Base-by-base conservation (phyloP, 2,888 invertebrate genomes). In the Nomada hirtipes region DNA sequence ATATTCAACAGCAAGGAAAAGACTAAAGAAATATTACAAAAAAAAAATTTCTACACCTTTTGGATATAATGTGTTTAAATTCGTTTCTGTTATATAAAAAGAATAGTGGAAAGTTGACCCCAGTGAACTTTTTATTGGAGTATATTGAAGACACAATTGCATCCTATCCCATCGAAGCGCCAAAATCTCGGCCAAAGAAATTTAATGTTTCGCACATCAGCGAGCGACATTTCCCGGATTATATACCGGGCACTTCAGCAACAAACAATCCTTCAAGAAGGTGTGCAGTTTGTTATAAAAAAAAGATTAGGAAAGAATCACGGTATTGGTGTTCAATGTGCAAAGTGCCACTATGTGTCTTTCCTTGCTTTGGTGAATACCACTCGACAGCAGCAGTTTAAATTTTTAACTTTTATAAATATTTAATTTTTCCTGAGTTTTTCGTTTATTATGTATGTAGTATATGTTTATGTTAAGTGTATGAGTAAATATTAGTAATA, bases 31-130 rank as follows among this genome's bases (percentile, higher is more conserved):
- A 29, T 67, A 67, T 20, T 67, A 20, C 52, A 71, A 61, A 20
- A 61, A 42, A 42, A 20, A 71, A 61, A 61, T 71, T 61, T 59
- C 61, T 71, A 18, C 53, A 61, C 18, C 23, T 61, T 15, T 61
- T 61, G 9, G 52, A 61, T 42, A 13, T 52, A 61, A 47, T 71
- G 3, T 61, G 23, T 52, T 52, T 15, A 10, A 61, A 61, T 61
- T 29, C 42, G 29, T 52, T 29, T 61, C 0, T 52, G 52, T 20
- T 61, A 64, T 79, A 72, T 77, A 80, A 64, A 61, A 71, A 67
- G n/a, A 67, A 74, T n/a, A 26, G 20, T 59, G 67, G 60, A 60
- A 26, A 26, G 59, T 60, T 60, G 36, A 23, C 36, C 3, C n/a
- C 26, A 52, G 7, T 60, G 15, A 67, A 68, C 44, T 75, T 61